Conservation (phyloP, 2,113 vertebrate species). For the Protobothrops flavoviridis region DNA sequence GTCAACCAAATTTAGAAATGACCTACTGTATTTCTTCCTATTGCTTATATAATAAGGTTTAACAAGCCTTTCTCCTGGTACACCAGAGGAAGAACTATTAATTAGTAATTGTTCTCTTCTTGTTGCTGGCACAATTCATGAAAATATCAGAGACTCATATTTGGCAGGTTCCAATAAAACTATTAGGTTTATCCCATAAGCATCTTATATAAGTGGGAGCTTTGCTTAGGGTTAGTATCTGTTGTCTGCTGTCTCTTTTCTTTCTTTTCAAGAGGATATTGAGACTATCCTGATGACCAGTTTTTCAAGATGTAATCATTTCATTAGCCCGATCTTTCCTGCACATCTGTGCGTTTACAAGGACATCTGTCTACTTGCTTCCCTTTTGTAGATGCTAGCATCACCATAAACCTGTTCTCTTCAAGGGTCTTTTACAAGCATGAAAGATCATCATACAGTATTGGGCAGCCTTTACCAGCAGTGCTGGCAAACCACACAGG, state of each 20-base stretch:
- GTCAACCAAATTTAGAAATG: neutral
- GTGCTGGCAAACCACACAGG: rapidly evolving
- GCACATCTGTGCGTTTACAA: neutral
- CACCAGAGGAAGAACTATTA: neutral
- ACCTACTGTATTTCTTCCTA: neutral
- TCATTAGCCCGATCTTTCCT: neutral
- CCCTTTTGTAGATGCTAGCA: neutral
- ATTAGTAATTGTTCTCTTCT: neutral
- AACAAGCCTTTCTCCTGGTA: neutral
- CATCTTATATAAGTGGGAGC: neutral
- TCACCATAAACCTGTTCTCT: neutral
- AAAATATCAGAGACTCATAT: neutral
- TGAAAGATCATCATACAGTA: neutral
- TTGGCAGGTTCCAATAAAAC: neutral
- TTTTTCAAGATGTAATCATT: neutral
- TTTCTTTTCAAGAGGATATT: neutral
- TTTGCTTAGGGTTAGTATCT: neutral
- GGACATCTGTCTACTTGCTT: neutral
- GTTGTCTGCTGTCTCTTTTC: too few relatives aligned
- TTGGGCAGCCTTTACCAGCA: neutral
- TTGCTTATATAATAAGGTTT: neutral
- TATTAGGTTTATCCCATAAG: neutral
- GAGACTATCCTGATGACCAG: neutral
- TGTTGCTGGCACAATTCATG: neutral
- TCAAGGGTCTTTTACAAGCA: neutral